A percentile compares a stretch with the other conserved stretches of the same genome.
Conservation (phyloP, 2,797 vertebrate species). For the Kryptopterus vitreolus region DNA sequence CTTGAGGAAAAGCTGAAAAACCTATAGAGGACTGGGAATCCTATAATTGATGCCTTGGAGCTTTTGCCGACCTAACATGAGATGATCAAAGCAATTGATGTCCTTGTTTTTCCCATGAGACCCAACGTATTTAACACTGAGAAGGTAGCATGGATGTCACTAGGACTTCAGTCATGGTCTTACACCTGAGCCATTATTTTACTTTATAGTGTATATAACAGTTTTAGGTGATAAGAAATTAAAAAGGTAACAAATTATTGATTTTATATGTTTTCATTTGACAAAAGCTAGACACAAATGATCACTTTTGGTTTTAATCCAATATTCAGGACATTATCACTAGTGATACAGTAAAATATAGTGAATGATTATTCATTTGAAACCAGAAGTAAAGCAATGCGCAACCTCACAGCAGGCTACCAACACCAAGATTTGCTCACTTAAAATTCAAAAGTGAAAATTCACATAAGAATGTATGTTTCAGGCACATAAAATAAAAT, state of each 20-base stretch:
- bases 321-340: background rate
- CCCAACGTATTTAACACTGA: conserved; percentile 10
- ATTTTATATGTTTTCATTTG: background rate
- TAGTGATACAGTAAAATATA: background rate
- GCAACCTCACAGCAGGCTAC: background rate
- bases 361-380: conserved; percentile 7
- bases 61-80: conserved; percentile 66
- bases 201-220: background rate
- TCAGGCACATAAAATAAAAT: background rate
- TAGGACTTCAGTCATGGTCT: background rate
- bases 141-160: background rate
- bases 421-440: background rate
- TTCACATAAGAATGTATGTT: too few relatives aligned
- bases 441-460: too few relatives aligned
- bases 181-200: background rate
- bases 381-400: background rate
- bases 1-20: conserved; percentile 58
- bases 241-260: background rate
- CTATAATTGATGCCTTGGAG: conserved; percentile 75
- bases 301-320: background rate
- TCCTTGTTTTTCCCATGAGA: conserved; percentile 48
- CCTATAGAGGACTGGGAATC: conserved; percentile 67
- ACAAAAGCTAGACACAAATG: background rate
- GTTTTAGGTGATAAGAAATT: too few relatives aligned
- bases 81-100: conserved; percentile 46